phyloP scores from a whole-genome alignment of 2,797 vertebrate genomes.

The Poeciliopsis paucimaculata region DNA sequence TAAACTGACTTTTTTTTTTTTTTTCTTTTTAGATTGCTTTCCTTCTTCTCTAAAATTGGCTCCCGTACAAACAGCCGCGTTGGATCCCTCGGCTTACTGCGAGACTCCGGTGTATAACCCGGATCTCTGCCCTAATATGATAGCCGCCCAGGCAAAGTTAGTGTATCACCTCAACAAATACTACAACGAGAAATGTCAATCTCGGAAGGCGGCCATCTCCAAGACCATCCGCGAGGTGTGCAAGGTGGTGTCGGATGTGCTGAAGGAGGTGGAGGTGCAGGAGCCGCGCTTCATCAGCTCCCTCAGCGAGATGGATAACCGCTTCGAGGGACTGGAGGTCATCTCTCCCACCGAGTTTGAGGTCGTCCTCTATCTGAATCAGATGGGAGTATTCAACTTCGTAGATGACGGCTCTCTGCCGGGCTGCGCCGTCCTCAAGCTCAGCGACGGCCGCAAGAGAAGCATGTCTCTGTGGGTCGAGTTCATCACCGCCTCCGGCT shows the following conservation, averaged over 20 bases:
- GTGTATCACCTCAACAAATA: constrained; percentile 99
- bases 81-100: constrained; percentile 99
- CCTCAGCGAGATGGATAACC: constrained; percentile 97
- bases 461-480: constrained; percentile 99
- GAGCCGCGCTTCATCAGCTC: constrained; percentile 99
- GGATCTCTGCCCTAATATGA: constrained; percentile 99
- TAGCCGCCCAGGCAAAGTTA: constrained; percentile 99
- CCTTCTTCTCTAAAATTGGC: constrained; percentile 96
- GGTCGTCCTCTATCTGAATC: constrained; percentile 98
- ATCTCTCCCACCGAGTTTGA: constrained; percentile 98
- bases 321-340: constrained; percentile 98
- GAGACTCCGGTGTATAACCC: constrained; percentile 99
- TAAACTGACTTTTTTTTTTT: constrained; percentile 65
- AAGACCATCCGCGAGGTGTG: constrained; percentile 99
- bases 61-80: constrained; percentile 98
- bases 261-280: constrained; percentile 99
- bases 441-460: constrained; percentile 97
- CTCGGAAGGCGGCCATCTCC: constrained; percentile 97
- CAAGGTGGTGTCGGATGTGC: constrained; percentile 98
- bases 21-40: constrained; percentile 76
- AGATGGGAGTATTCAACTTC: constrained; percentile 99
- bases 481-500: constrained; percentile 99
- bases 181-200: constrained; percentile 98
- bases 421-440: constrained; percentile 97
- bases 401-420: constrained; percentile 98